phyloP scores from a whole-genome alignment of 2,888 invertebrate species.

The Cataglyphis altisquamis region DNA sequence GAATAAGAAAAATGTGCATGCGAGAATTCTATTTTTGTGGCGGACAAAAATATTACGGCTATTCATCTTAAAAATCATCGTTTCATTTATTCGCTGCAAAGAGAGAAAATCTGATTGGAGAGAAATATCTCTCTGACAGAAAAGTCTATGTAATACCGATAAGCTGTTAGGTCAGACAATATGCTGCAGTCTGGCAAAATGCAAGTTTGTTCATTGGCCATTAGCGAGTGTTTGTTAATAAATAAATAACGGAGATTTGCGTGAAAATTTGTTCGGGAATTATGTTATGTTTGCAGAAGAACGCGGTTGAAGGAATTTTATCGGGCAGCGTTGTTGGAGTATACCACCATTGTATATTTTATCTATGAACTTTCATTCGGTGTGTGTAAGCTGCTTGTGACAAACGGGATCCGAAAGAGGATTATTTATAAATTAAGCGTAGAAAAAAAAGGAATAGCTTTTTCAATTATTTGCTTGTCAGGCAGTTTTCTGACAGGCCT shows the following conservation, averaged over 20 bases:
- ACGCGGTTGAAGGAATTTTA: constrained; percentile 18
- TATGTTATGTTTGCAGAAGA: constrained; percentile 9
- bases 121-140: not conserved
- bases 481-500: not conserved
- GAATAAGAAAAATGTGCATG: not conserved
- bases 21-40: not conserved
- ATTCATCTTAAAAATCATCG: not conserved
- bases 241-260: constrained; percentile 18
- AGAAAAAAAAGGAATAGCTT: constrained; percentile 26
- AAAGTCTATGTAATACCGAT: not conserved
- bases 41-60: not conserved
- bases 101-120: not conserved
- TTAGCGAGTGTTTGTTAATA: constrained; percentile 4
- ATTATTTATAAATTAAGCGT: constrained; percentile 48
- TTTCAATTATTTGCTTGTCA: constrained; percentile 40
- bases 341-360: constrained; percentile 20
- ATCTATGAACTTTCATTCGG: constrained; percentile 9
- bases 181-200: no score
- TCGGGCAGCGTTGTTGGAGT: constrained; percentile 15
- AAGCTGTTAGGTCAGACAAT: not conserved
- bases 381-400: constrained; percentile 23
- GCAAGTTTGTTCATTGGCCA: constrained; percentile 25
- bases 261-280: constrained; percentile 21
- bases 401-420: constrained; percentile 18
- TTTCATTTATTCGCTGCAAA: not conserved